Evolutionary conservation across 2,113 vertebrate species (phyloP).

Genomic region (Ginglymostoma cirratum): DNA sequence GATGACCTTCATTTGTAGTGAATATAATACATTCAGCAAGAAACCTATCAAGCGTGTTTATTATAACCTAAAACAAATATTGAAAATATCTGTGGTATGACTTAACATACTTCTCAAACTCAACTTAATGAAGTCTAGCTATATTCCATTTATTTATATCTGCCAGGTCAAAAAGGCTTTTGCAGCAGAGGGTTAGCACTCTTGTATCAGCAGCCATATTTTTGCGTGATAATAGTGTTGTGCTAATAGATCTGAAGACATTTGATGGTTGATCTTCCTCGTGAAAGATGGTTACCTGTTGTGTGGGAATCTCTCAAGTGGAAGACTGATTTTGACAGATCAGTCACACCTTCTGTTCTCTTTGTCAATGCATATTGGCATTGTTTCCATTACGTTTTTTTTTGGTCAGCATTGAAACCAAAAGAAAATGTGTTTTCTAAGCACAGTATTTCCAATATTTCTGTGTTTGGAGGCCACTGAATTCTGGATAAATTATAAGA

Average conservation of each 20-base stretch:
- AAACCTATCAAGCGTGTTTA: background rate
- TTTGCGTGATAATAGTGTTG: background rate
- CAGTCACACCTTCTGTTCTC: background rate
- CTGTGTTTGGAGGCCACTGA: background rate
- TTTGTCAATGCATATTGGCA: background rate
- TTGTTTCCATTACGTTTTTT: background rate
- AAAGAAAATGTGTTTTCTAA: background rate
- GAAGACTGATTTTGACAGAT: background rate
- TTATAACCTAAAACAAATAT: background rate
- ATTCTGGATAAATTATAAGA: background rate
- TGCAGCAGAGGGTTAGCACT: background rate
- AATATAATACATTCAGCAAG: background rate
- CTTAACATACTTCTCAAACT: background rate
- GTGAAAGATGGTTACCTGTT: background rate
- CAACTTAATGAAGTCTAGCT: background rate
- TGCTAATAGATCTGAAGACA: background rate
- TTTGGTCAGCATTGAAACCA: background rate
- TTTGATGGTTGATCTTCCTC: background rate
- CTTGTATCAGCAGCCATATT: background rate
- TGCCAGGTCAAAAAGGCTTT: background rate
- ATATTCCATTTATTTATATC: background rate
- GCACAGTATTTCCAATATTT: background rate
- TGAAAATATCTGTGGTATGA: background rate
- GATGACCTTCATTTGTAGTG: background rate
- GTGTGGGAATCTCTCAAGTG: background rate